These are phyloP conservation scores for Leptoclinus maculatus DNA, from an alignment of 2,797 vertebrate genomes.

Conservation along the genomic window DNA sequence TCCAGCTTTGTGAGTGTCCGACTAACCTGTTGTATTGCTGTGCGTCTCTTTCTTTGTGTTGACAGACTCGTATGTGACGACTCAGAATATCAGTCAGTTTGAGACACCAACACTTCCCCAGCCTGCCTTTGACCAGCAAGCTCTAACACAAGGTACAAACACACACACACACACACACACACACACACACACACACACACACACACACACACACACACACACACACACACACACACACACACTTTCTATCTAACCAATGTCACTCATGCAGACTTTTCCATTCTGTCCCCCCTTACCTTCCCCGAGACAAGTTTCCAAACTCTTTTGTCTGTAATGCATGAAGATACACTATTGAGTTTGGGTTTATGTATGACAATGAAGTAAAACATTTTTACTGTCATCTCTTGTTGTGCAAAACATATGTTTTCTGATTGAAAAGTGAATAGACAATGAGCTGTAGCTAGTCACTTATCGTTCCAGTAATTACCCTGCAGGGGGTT, in stretches of 20 bases:
- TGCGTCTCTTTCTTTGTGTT: slow-evolving; percentile 39
- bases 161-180: not conserved
- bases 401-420: not conserved
- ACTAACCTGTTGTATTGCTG: slow-evolving; percentile 19
- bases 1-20: not conserved
- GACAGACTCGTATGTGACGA: slow-evolving; percentile 91
- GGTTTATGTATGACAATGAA: not conserved
- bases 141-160: slow-evolving; percentile 90
- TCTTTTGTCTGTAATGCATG: too few species aligned
- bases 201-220: not conserved
- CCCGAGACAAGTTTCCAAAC: too few species aligned
- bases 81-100: slow-evolving; percentile 91
- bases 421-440: not conserved
- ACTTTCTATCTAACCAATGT: not conserved
- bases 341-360: not conserved
- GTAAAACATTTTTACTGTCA: not conserved
- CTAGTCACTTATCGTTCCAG: not conserved
- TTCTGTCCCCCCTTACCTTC: not conserved
- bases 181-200: not conserved
- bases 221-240: not conserved
- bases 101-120: slow-evolving; percentile 88
- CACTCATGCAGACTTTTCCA: not conserved
- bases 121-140: slow-evolving; percentile 91
- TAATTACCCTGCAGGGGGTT: not conserved
- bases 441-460: not conserved